A percentile compares a stretch with the other conserved stretches of the same genome.
phyloP scores from a whole-genome alignment of 2,888 invertebrate genomes.

The Timandra comae region DNA sequence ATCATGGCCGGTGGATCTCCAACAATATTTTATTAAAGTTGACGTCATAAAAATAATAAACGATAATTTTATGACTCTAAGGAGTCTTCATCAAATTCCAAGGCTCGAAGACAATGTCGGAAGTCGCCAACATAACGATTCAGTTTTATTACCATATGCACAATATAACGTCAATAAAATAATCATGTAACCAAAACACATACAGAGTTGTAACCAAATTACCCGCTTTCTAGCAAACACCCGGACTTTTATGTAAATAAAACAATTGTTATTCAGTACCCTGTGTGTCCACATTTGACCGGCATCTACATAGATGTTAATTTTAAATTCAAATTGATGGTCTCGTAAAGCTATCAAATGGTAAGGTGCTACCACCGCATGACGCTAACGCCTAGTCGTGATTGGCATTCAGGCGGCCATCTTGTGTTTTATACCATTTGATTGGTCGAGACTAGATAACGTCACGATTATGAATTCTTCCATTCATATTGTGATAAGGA shows the following conservation, averaged over 20 bases:
- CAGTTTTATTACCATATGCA: slow-evolving; percentile 54
- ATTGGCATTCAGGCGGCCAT: slow-evolving; percentile 66
- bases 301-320: slow-evolving; percentile 67
- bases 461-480: slow-evolving; percentile 42
- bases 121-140: slow-evolving; percentile 56
- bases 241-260: slow-evolving; percentile 73
- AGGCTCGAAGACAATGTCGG: slow-evolving; percentile 42
- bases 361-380: slow-evolving; percentile 62
- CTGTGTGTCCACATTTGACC: slow-evolving; percentile 72
- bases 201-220: slow-evolving; percentile 69
- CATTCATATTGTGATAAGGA: slow-evolving; percentile 32
- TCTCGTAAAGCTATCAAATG: slow-evolving; percentile 73
- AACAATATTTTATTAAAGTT: too few species aligned
- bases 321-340: slow-evolving; percentile 73
- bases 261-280: slow-evolving; percentile 68
- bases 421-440: slow-evolving; percentile 48
- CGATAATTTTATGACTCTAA: slow-evolving; percentile 27
- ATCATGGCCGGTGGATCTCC: too few species aligned
- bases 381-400: slow-evolving; percentile 57
- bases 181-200: slow-evolving; percentile 59
- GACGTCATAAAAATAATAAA: slow-evolving; percentile 9
- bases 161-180: slow-evolving; percentile 52
- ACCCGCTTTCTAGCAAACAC: slow-evolving; percentile 76
- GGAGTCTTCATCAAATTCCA: slow-evolving; percentile 26
- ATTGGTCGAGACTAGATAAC: slow-evolving; percentile 40